These are phyloP conservation scores for Aphis craccivora DNA, from an alignment of 1,140 invertebrate species.

Conservation along the genomic window DNA sequence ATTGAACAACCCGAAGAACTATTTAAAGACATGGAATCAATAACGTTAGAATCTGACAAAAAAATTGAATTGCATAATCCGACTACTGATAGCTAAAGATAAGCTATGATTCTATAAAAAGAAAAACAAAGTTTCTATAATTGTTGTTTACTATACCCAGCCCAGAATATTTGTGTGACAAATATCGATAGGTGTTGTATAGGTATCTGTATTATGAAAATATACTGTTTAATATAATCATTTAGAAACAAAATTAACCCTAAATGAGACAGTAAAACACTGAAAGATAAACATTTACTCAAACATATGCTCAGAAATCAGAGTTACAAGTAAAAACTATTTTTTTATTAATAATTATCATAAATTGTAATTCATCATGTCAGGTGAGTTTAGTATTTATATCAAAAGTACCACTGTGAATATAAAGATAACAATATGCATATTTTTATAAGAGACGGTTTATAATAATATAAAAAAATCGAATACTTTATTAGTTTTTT, in stretches of 20 bases:
- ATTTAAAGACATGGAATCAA: slow-evolving; percentile 25
- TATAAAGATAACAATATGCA: neutral
- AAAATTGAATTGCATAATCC: neutral
- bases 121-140: neutral
- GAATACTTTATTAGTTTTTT: neutral
- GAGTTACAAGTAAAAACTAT: neutral
- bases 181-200: neutral
- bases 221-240: neutral
- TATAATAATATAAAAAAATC: neutral
- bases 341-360: neutral
- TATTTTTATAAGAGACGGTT: neutral
- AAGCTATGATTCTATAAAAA: too few species aligned
- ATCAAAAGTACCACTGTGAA: neutral
- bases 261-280: neutral
- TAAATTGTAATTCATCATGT: neutral
- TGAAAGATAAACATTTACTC: neutral
- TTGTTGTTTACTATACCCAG: neutral
- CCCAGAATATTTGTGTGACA: neutral
- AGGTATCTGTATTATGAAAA: neutral
- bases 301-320: too few species aligned
- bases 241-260: neutral
- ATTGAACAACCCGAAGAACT: slow-evolving; percentile 17
- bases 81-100: neutral
- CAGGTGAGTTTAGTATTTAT: neutral
- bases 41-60: neutral